Percentiles rank a stretch among this genome's conserved stretches.
Evolutionary conservation across 2,888 invertebrate genomes (phyloP).

Genomic region (Archips crataeganus): DNA sequence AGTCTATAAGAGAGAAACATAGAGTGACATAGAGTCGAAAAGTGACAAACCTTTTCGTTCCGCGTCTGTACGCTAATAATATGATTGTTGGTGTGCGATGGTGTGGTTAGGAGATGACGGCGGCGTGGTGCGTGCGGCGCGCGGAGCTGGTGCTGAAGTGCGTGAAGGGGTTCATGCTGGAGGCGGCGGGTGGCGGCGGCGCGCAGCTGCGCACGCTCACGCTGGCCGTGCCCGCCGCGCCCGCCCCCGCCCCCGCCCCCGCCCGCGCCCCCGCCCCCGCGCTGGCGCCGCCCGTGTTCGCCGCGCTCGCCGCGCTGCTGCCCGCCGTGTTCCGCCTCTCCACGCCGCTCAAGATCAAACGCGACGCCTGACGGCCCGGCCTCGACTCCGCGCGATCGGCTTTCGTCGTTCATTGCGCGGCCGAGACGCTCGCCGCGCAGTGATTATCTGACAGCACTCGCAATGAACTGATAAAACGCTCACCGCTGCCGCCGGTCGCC

Average conservation of each 20-base stretch:
- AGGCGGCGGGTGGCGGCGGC: slow-evolving; percentile 97
- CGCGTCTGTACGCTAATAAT: too few species aligned
- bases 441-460: too few species aligned
- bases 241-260: too few species aligned
- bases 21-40: slow-evolving; percentile 51
- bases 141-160: slow-evolving; percentile 99
- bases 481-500: slow-evolving; percentile 81
- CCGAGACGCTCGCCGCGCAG: too few species aligned
- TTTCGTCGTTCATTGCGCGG: too few species aligned
- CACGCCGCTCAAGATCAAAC: slow-evolving; percentile 94
- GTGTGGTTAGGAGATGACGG: slow-evolving; percentile 93
- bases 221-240: slow-evolving; percentile 92
- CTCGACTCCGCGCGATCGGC: too few species aligned
- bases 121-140: slow-evolving; percentile 97
- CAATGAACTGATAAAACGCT: slow-evolving; percentile 69
- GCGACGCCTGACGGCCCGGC: slow-evolving; percentile 30
- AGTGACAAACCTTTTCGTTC: neutral
- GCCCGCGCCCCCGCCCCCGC: too few species aligned
- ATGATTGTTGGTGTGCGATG: too few species aligned
- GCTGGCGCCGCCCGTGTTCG: slow-evolving; percentile 93
- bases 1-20: too few species aligned
- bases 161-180: slow-evolving; percentile 99
- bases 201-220: slow-evolving; percentile 95
- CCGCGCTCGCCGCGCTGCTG: slow-evolving; percentile 90
- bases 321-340: slow-evolving; percentile 97